phyloP scores from a whole-genome alignment of 2,888 invertebrate genomes.

The Psylliodes chrysocephalus region DNA sequence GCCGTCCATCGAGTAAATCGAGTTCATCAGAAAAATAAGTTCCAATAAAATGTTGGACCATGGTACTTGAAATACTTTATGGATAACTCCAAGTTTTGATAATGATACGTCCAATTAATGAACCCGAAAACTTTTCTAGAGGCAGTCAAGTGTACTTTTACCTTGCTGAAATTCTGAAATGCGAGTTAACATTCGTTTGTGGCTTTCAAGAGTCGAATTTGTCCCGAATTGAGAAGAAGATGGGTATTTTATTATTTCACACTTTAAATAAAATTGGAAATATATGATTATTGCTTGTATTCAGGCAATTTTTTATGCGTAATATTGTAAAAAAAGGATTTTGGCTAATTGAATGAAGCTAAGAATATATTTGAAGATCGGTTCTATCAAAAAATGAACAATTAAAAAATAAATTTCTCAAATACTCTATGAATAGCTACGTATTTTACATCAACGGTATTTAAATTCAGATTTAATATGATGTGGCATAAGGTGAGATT shows the following conservation, averaged over 20 bases:
- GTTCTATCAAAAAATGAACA: no score
- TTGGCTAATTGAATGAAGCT: no score
- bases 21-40: background rate
- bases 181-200: constrained; percentile 35
- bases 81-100: constrained; percentile 24
- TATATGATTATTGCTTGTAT: no score
- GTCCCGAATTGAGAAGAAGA: constrained; percentile 15
- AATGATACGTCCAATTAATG: constrained; percentile 36
- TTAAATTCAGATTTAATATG: no score
- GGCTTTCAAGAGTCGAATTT: constrained; percentile 22
- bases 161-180: constrained; percentile 24
- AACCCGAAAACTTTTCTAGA: constrained; percentile 28
- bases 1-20: background rate
- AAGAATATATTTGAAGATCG: no score
- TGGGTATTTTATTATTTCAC: constrained; percentile 16
- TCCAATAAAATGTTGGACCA: background rate
- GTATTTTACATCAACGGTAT: no score
- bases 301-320: no score
- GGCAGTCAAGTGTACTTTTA: constrained; percentile 26
- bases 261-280: background rate
- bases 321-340: no score
- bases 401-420: no score
- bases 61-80: constrained; percentile 7
- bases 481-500: no score
- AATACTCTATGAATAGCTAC: no score